Evolutionary conservation across 2,888 invertebrate species (phyloP).

Genomic region (Ecliptopera silaceata): DNA sequence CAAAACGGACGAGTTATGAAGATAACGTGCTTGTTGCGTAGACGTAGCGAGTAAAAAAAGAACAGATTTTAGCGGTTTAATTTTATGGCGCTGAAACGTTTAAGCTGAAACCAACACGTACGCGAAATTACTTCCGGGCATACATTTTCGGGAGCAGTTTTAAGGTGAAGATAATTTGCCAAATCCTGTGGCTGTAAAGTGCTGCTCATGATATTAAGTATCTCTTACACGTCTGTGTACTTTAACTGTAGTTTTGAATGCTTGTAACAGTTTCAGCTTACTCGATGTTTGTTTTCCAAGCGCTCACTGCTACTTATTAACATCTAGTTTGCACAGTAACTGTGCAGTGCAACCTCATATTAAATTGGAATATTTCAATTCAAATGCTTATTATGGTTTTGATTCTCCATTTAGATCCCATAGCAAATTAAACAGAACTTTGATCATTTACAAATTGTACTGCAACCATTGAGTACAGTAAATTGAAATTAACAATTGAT

Average conservation of each 20-base stretch:
- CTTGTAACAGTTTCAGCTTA: slow-evolving; percentile 22
- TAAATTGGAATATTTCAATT: slow-evolving; percentile 11
- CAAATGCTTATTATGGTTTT: neutral
- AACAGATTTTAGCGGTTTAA: slow-evolving; percentile 60
- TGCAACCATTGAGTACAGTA: slow-evolving; percentile 17
- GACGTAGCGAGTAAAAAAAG: slow-evolving; percentile 57
- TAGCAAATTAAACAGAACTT: slow-evolving; percentile 1
- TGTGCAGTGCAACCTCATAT: slow-evolving; percentile 6
- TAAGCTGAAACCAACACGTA: slow-evolving; percentile 70
- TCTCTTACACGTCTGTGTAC: slow-evolving; percentile 32
- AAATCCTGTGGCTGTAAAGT: slow-evolving; percentile 58
- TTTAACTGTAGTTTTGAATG: slow-evolving; percentile 25
- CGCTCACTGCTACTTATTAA: slow-evolving; percentile 18
- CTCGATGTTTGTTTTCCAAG: slow-evolving; percentile 18
- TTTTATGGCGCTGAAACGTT: slow-evolving; percentile 61
- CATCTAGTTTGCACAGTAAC: slow-evolving; percentile 16
- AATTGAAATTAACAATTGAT: slow-evolving; percentile 23
- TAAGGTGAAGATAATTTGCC: slow-evolving; percentile 63
- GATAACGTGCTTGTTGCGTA: slow-evolving; percentile 59
- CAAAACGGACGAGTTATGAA: slow-evolving; percentile 58
- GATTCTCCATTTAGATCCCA: neutral
- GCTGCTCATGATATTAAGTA: slow-evolving; percentile 42
- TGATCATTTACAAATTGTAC: slow-evolving; percentile 7
- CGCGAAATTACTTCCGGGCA: slow-evolving; percentile 61
- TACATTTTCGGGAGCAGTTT: slow-evolving; percentile 61